Conservation (phyloP, 2,888 invertebrate genomes). For the Allygus modestus region DNA sequence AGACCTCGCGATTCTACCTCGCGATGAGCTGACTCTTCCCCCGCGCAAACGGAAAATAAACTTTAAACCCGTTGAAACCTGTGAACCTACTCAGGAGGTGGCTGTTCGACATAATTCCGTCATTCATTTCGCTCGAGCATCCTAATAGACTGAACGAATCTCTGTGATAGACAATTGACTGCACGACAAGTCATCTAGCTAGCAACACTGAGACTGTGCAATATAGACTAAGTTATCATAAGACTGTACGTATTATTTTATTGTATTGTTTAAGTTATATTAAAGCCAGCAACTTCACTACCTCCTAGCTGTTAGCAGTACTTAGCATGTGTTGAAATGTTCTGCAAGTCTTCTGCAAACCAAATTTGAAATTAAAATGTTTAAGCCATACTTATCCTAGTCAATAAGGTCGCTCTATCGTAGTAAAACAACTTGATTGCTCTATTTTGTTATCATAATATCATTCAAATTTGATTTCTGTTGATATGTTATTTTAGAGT, state of each 20-base stretch:
- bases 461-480: not conserved
- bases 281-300: conserved; percentile 52
- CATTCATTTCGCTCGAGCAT: conserved; percentile 86
- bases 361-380: not conserved
- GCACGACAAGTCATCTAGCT: not conserved
- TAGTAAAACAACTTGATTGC: not conserved
- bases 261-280: conserved; percentile 21
- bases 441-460: not conserved
- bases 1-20: conserved; percentile 74
- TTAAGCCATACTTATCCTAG: conserved; percentile 14
- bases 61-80: conserved; percentile 81
- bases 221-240: conserved; percentile 61
- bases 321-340: conserved; percentile 35
- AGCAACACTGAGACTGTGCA: conserved; percentile 62
- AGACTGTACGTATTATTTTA: conserved; percentile 59
- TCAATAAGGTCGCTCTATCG: not conserved
- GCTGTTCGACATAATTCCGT: conserved; percentile 83
- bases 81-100: conserved; percentile 72
- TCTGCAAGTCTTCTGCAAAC: conserved; percentile 26
- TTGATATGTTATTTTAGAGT: no score
- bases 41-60: conserved; percentile 90
- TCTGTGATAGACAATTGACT: conserved; percentile 57
- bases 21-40: conserved; percentile 83
- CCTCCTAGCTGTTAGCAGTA: conserved; percentile 55
- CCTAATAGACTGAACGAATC: conserved; percentile 66